A percentile compares a stretch with the other conserved stretches of the same genome.
phyloP scores from a whole-genome alignment of 2,797 vertebrate species.

The Tapera naevia region DNA sequence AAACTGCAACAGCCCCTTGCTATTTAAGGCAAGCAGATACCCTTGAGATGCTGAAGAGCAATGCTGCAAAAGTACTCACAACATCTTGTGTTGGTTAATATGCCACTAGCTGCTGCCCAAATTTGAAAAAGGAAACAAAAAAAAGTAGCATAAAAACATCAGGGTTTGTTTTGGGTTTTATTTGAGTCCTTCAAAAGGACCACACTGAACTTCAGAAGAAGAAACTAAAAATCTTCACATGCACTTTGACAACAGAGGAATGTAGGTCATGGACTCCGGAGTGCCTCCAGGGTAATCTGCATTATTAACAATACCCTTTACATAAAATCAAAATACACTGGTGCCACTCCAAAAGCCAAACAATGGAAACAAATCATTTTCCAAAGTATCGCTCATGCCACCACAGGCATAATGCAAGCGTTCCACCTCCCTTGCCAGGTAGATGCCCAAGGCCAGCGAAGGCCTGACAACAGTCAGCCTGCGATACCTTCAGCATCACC shows the following conservation, averaged over 20 bases:
- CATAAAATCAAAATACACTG: background rate
- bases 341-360: background rate
- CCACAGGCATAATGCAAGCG: no score
- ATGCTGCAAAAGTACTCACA: background rate
- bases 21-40: background rate
- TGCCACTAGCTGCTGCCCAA: background rate
- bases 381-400: background rate
- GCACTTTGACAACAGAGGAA: background rate
- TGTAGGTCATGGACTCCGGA: background rate
- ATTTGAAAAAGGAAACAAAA: background rate
- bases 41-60: background rate
- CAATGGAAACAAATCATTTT: background rate
- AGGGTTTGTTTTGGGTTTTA: no score
- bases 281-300: background rate
- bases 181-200: background rate
- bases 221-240: background rate
- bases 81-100: background rate
- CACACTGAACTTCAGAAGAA: background rate
- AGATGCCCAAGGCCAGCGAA: accelerated
- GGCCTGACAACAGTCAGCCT: background rate
- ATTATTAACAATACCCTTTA: background rate
- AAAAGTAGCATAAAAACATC: background rate
- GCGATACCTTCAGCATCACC: accelerated
- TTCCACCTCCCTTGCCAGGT: accelerated
- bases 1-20: background rate